Conservation (phyloP, 1,140 invertebrate species). For the Trinorchestia longiramus region DNA sequence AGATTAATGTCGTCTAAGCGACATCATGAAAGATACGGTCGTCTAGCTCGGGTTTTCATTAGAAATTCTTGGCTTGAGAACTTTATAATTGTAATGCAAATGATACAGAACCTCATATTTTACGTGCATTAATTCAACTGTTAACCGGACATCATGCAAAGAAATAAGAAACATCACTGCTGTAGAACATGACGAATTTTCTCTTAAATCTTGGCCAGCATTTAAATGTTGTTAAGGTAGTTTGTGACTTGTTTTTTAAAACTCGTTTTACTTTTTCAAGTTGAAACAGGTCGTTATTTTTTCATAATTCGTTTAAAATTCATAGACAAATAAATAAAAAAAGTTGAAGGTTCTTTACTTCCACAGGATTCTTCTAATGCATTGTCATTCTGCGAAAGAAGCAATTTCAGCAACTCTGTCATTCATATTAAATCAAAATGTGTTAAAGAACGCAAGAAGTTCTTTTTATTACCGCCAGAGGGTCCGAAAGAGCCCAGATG, state of each 20-base stretch:
- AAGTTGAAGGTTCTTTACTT: not conserved
- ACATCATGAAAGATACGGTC: not conserved
- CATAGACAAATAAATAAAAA: not conserved
- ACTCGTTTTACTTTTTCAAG: not conserved
- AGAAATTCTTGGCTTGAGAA: not conserved
- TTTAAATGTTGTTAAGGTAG: not conserved
- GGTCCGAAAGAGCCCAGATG: not conserved
- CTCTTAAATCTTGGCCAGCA: not conserved
- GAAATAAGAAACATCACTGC: not conserved
- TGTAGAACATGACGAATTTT: not conserved
- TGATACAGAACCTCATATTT: not conserved
- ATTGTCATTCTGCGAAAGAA: not conserved
- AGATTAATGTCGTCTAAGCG: constrained; percentile 34
- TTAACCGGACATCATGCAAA: not conserved
- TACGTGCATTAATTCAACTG: not conserved
- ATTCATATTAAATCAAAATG: not conserved
- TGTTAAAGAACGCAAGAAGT: not conserved
- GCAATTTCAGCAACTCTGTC: not conserved
- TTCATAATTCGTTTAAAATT: not conserved
- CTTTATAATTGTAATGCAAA: not conserved
- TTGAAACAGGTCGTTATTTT: not conserved
- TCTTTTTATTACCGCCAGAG: not conserved
- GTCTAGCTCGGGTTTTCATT: not conserved
- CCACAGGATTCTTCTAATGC: no score
- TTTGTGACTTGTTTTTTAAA: not conserved